Conservation (phyloP, 1,140 invertebrate species). For the roundworm (Caenorhabditis elegans) region DNA sequence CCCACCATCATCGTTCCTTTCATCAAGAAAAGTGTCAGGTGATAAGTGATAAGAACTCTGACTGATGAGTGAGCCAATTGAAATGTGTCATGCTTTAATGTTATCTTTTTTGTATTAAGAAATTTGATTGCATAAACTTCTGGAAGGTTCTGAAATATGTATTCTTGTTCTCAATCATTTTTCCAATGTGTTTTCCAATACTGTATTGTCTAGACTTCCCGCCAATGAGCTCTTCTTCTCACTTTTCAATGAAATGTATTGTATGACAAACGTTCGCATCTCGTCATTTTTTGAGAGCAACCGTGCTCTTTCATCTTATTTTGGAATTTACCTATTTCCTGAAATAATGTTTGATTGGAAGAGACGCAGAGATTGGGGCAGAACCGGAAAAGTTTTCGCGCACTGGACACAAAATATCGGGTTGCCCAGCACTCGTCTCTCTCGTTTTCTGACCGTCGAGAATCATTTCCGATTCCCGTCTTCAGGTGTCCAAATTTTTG, state of each 20-base stretch:
- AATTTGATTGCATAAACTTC: no score
- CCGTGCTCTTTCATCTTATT: neutral
- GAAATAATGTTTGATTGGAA: neutral
- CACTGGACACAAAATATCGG: slow-evolving; percentile 21
- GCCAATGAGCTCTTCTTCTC: slow-evolving; percentile 1
- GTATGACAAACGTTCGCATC: slow-evolving; percentile 15
- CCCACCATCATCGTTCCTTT: no score
- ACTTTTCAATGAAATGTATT: neutral
- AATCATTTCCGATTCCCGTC: slow-evolving; percentile 27
- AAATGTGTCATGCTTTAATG: neutral
- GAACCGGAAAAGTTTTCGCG: slow-evolving; percentile 30
- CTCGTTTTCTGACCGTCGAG: neutral
- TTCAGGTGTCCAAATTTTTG: neutral
- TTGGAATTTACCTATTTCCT: neutral
- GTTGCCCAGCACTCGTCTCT: slow-evolving; percentile 6
- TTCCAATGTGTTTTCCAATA: no score
- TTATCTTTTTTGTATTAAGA: neutral
- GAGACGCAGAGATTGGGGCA: neutral
- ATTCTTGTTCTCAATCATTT: no score
- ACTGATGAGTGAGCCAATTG: slow-evolving; percentile 9
- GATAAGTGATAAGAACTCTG: neutral
- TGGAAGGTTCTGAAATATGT: no score
- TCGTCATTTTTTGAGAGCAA: slow-evolving; percentile 18
- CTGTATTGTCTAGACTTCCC: neutral
- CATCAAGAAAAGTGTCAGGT: slow-evolving; percentile 3